Conservation (phyloP, 2,888 invertebrate species). For the Eupithecia tripunctaria region DNA sequence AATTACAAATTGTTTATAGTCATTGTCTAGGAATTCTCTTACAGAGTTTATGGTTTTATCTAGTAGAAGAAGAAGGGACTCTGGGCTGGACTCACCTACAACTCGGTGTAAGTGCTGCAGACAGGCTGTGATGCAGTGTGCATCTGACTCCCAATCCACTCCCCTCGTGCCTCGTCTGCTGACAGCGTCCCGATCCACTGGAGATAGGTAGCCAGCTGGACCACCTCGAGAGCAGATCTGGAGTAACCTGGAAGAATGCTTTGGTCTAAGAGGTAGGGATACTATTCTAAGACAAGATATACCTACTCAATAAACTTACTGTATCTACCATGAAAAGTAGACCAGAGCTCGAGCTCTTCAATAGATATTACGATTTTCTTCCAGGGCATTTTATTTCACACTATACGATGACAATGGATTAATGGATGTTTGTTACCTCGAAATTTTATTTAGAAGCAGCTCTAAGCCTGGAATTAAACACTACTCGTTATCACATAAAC, state of each 20-base stretch:
- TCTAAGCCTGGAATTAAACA: too few relatives aligned
- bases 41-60: too few relatives aligned
- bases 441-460: too few relatives aligned
- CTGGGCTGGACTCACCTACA: constrained; percentile 53
- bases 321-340: not conserved
- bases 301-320: too few relatives aligned
- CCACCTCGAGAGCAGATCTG: constrained; percentile 61
- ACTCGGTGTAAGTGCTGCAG: constrained; percentile 63
- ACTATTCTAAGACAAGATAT: not conserved
- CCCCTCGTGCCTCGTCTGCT: constrained; percentile 66
- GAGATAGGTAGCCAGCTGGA: constrained; percentile 66
- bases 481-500: too few relatives aligned
- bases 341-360: not conserved
- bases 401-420: too few relatives aligned
- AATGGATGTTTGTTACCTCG: too few relatives aligned
- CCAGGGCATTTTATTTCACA: too few relatives aligned
- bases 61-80: not conserved
- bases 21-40: too few relatives aligned
- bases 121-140: constrained; percentile 62
- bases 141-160: constrained; percentile 67
- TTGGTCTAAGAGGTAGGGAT: not conserved
- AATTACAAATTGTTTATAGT: too few relatives aligned
- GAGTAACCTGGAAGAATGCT: constrained; percentile 54
- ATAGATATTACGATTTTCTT: not conserved
- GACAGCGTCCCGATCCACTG: constrained; percentile 57